Percentiles rank a stretch among this genome's conserved stretches.
phyloP scores from a whole-genome alignment of 2,888 invertebrate genomes.

The Marronus borbonicus region DNA sequence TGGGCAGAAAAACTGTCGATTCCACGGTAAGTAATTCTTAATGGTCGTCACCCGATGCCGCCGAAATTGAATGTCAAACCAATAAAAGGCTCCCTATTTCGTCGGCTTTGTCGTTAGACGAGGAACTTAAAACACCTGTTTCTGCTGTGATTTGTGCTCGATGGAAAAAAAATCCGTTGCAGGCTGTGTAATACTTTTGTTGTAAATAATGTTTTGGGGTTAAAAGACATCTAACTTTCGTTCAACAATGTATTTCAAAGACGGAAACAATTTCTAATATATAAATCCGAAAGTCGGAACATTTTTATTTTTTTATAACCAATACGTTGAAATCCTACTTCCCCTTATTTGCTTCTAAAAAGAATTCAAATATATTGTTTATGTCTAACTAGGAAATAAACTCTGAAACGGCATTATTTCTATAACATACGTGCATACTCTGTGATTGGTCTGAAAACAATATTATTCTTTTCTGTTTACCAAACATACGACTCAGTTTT shows the following conservation, averaged over 20 bases:
- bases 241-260: not conserved
- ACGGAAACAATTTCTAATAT: not conserved
- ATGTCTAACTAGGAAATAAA: too few relatives aligned
- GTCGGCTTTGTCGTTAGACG: not conserved
- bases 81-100: not conserved
- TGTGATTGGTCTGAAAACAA: too few relatives aligned
- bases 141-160: not conserved
- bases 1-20: not conserved
- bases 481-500: too few relatives aligned
- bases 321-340: too few relatives aligned
- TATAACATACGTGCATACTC: too few relatives aligned
- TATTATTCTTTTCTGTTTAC: too few relatives aligned
- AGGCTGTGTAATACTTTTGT: not conserved
- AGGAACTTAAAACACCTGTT: not conserved
- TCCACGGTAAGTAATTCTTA: constrained; percentile 3
- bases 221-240: not conserved
- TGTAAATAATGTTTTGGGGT: not conserved
- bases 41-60: not conserved
- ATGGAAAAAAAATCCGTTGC: too few relatives aligned
- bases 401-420: too few relatives aligned
- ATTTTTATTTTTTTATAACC: too few relatives aligned
- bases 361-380: too few relatives aligned
- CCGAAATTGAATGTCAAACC: constrained; percentile 8
- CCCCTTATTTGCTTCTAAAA: too few relatives aligned
- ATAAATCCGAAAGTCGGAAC: not conserved